Percentiles rank a stretch among this genome's conserved stretches.
These are phyloP conservation scores for Diachasmimorpha longicaudata DNA, from an alignment of 1,140 invertebrate genomes.

Conservation along the genomic window DNA sequence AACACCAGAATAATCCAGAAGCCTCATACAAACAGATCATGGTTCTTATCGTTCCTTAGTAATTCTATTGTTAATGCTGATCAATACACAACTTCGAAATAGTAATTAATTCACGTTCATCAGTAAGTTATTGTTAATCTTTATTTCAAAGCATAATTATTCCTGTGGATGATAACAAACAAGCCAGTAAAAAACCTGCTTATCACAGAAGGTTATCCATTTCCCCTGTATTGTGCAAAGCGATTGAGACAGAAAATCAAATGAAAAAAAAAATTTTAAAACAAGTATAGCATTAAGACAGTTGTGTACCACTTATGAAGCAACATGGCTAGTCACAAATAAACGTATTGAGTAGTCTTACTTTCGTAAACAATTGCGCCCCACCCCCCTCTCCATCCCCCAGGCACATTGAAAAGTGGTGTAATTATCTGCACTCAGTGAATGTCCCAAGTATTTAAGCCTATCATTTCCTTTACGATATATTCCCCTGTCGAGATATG, in stretches of 20 bases:
- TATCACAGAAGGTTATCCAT: neutral
- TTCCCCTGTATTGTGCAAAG: neutral
- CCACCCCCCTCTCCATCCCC: neutral
- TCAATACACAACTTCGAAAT: neutral
- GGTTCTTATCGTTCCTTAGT: neutral
- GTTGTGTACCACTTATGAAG: neutral
- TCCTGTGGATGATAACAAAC: neutral
- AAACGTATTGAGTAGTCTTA: neutral
- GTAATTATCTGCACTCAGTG: neutral
- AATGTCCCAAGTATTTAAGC: neutral
- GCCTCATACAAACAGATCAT: neutral
- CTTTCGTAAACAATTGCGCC: neutral
- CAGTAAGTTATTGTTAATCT: neutral
- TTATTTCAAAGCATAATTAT: neutral
- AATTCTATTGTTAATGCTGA: neutral
- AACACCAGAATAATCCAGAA: neutral
- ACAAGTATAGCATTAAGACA: neutral
- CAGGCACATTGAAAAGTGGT: neutral
- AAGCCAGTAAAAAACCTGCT: neutral
- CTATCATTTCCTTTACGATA: neutral
- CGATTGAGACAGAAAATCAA: neutral
- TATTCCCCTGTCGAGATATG: neutral
- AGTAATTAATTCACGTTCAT: neutral
- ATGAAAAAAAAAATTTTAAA: neutral
- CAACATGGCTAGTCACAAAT: too few species aligned